These are phyloP conservation scores for Austrofundulus limnaeus DNA, from an alignment of 2,113 vertebrate genomes.

Conservation along the genomic window DNA sequence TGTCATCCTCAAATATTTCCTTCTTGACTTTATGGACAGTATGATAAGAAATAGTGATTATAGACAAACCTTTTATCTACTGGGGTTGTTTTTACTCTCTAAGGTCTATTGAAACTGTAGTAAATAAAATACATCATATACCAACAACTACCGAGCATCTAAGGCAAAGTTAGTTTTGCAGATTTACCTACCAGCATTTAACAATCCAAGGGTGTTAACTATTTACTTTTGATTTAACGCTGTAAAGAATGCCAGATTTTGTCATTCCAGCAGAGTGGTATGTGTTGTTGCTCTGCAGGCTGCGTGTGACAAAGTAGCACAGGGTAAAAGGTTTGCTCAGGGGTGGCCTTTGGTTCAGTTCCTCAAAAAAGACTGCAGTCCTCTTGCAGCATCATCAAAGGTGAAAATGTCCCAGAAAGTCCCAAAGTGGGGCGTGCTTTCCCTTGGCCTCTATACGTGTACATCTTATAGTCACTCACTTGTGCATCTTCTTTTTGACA, in stretches of 20 bases:
- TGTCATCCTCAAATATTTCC: background rate
- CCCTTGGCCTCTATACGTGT: background rate
- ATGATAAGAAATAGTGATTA: slow-evolving; percentile 21
- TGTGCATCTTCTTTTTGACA: slow-evolving; percentile 2
- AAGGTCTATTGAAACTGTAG: slow-evolving; percentile 28
- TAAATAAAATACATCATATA: slow-evolving; percentile 32
- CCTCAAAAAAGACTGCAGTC: background rate
- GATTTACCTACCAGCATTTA: slow-evolving; percentile 21
- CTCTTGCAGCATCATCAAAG: slow-evolving; percentile 4
- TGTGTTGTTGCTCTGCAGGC: slow-evolving; percentile 3
- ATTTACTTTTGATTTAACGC: slow-evolving; percentile 32
- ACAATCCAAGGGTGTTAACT: slow-evolving; percentile 8
- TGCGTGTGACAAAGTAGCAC: background rate
- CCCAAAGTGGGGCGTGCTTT: background rate
- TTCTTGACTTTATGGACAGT: slow-evolving; percentile 6
- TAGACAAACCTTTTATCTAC: slow-evolving; percentile 27
- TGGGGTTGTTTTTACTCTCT: slow-evolving; percentile 26
- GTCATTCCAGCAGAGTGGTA: slow-evolving; percentile 16
- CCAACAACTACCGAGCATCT: slow-evolving; percentile 29
- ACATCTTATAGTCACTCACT: slow-evolving; percentile 3
- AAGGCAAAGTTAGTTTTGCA: slow-evolving; percentile 39
- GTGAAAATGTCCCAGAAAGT: background rate
- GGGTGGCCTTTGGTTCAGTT: slow-evolving; percentile 6
- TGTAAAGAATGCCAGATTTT: slow-evolving; percentile 5
- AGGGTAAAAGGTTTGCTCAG: background rate